These are phyloP conservation scores for Mastomys coucha DNA, from an alignment of 2,113 vertebrate species.

Conservation along the genomic window DNA sequence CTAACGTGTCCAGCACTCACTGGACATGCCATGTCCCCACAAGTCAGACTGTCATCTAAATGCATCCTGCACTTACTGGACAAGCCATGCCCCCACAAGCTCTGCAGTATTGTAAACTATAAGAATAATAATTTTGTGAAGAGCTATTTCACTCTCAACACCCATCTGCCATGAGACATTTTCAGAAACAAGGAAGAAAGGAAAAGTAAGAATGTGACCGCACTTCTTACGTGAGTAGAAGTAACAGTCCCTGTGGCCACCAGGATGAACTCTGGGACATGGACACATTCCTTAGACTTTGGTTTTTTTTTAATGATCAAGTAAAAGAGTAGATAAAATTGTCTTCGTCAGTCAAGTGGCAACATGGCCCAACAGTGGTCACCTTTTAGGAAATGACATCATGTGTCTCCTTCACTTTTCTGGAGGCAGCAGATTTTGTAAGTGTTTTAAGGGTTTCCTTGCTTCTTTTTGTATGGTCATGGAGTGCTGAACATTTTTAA, in stretches of 20 bases:
- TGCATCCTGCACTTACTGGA: background rate
- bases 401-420: background rate
- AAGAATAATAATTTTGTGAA: slow-evolving; percentile 80
- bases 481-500: slow-evolving; percentile 80
- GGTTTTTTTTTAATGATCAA: slow-evolving; percentile 8
- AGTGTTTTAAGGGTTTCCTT: slow-evolving; percentile 68
- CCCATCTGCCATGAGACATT: slow-evolving; percentile 68
- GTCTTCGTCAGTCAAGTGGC: slow-evolving; percentile 66
- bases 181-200: slow-evolving; percentile 45
- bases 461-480: slow-evolving; percentile 79
- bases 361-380: slow-evolving; percentile 67
- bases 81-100: slow-evolving; percentile 72
- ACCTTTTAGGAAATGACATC: slow-evolving; percentile 76
- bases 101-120: slow-evolving; percentile 83
- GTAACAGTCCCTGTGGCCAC: slow-evolving; percentile 47
- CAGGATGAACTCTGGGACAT: slow-evolving; percentile 58
- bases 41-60: slow-evolving; percentile 87
- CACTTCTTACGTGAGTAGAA: background rate
- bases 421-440: slow-evolving; percentile 61
- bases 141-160: slow-evolving; percentile 71
- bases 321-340: slow-evolving; percentile 60
- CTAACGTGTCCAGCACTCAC: slow-evolving; percentile 67
- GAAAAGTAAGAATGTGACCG: background rate
- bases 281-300: slow-evolving; percentile 61
- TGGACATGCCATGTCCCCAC: slow-evolving; percentile 52